Evolutionary conservation across 2,888 invertebrate genomes (phyloP), one percentile per base, ranked within the genome.

Genomic region (Imbricaverruca yamaguchii): DNA sequence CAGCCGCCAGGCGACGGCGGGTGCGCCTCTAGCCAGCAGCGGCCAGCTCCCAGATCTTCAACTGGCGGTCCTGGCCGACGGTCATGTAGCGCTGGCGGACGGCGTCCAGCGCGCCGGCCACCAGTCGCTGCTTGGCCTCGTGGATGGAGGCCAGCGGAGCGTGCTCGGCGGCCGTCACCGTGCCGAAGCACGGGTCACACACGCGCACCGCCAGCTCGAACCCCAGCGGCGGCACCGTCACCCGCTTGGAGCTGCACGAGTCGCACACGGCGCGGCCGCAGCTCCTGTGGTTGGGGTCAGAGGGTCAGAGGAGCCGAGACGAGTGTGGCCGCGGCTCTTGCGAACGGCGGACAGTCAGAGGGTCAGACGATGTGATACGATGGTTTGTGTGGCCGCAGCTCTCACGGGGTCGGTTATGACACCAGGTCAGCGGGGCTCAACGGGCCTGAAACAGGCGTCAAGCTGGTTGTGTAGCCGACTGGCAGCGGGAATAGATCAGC

Each of bases 131-230:
- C 87, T 96, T 96, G 85, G 94, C 93, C 88, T 98, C 98, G 88
- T 97, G 96, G 89, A 96, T 96, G 82, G 95, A 93, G 56, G 98
- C 98, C 86, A 98, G 89, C 0, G 98, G 95, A 9, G 78, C 63
- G 25, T 80, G 74, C 85, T 93, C 93, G 85, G 94, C 92, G 74
- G 97, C 90, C 84, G 74, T 53, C 53, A 39, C 53, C 2, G 91
- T 91, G 84, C 91, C 91, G 87, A 93, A 93, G 89, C 99, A 99
- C 65, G 92, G 92, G 87, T 96, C 94, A 89, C 99, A 99, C 81
- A 98, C 94, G 83, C 99, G 91, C 84, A 98, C 97, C 87, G 95
- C 94, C 89, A 96, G 97, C 89, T 99, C 99, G 89, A 97, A 98
- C 80, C 99, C 99, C 95, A 98, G 95, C 81, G 93, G 90, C 4